Evolutionary conservation across 35 echinoderm and acorn worm species (phyloP).

Genomic region (Hemicentrotus pulcherrimus): DNA sequence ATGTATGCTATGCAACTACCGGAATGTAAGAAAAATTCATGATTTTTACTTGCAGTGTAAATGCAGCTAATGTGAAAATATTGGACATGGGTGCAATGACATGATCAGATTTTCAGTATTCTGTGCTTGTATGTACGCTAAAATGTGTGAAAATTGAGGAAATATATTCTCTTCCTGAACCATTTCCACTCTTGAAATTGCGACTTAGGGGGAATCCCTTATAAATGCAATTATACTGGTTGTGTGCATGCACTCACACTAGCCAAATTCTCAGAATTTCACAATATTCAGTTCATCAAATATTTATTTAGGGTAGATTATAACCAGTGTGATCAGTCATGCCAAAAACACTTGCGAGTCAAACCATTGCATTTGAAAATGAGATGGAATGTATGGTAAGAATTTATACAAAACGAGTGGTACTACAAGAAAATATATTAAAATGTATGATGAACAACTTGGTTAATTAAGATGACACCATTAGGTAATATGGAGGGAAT

Average conservation of each 20-base stretch:
- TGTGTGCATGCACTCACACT: not conserved
- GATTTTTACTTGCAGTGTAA: no score
- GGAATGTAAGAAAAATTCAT: no score
- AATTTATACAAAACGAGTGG: not conserved
- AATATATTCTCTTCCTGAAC: not conserved
- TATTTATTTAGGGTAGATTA: slow-evolving; percentile 1
- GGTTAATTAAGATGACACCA: no score
- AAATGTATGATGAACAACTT: no score
- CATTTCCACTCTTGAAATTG: not conserved
- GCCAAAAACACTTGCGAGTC: no score
- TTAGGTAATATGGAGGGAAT: no score
- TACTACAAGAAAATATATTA: not conserved
- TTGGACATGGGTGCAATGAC: no score
- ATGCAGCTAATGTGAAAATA: no score
- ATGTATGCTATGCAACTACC: no score
- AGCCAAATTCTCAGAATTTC: not conserved
- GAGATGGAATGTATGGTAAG: not conserved
- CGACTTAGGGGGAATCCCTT: not conserved
- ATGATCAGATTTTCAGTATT: no score
- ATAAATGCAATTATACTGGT: not conserved
- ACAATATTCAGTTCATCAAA: not conserved
- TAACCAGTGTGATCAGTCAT: not conserved
- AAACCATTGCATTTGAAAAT: no score
- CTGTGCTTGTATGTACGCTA: not conserved
- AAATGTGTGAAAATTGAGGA: not conserved